These are phyloP conservation scores for Holacanthus passer DNA, from an alignment of 2,113 vertebrate species.

Conservation along the genomic window DNA sequence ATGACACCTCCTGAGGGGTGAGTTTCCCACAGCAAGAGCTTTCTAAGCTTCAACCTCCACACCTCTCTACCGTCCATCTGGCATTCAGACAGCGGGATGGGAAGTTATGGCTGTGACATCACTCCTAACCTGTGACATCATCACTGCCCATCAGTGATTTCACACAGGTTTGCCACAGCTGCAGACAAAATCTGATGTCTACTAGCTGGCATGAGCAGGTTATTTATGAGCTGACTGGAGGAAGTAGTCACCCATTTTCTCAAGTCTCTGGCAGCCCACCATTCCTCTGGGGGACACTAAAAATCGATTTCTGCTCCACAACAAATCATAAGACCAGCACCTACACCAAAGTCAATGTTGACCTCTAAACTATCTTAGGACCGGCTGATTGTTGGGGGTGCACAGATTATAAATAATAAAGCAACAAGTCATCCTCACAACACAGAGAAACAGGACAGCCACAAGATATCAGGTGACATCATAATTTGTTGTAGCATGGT, in stretches of 20 bases:
- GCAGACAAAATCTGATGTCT: conserved; percentile 77
- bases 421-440: conserved; percentile 60
- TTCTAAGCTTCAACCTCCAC: conserved; percentile 78
- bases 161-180: conserved; percentile 75
- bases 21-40: conserved; percentile 80
- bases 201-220: conserved; percentile 67
- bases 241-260: conserved; percentile 77
- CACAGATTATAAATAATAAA: conserved; percentile 55
- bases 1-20: conserved; percentile 85
- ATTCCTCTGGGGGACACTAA: conserved; percentile 75
- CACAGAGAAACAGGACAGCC: conserved; percentile 6
- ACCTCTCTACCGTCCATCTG: conserved; percentile 81
- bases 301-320: conserved; percentile 80
- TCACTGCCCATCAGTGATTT: conserved; percentile 79
- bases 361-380: conserved; percentile 60
- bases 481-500: conserved; percentile 58
- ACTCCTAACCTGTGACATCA: conserved; percentile 85
- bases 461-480: conserved; percentile 63
- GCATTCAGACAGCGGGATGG: conserved; percentile 72
- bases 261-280: conserved; percentile 62
- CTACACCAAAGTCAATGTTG: conserved; percentile 68
- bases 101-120: conserved; percentile 85
- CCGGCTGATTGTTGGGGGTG: conserved; percentile 46
- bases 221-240: conserved; percentile 79
- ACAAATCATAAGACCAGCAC: conserved; percentile 76